phyloP scores from a whole-genome alignment of 2,797 vertebrate species.

The Hippocampus kuda region DNA sequence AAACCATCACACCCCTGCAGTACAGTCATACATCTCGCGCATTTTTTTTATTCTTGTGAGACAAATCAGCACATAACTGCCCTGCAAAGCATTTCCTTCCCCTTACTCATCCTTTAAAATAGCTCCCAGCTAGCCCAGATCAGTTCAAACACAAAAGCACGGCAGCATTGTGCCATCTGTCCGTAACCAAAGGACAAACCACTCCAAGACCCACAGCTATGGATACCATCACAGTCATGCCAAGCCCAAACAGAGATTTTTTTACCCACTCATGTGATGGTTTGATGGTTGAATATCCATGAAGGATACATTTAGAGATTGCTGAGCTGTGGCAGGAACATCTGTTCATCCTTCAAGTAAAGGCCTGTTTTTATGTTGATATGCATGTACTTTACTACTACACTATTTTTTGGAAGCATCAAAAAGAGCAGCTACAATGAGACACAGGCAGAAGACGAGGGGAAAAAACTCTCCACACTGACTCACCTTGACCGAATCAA shows the following conservation, averaged over 20 bases:
- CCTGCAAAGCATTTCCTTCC: conserved; percentile 71
- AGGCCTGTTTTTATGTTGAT: conserved; percentile 31
- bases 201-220: conserved; percentile 35
- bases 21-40: not conserved
- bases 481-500: conserved; percentile 23
- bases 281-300: conserved; percentile 16
- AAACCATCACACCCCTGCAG: not conserved
- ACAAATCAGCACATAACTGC: conserved; percentile 42
- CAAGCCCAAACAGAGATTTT: conserved; percentile 16
- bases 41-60: conserved; percentile 27
- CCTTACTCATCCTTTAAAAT: conserved; percentile 67
- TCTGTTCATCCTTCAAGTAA: conserved; percentile 31
- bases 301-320: conserved; percentile 15
- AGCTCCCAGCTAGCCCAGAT: conserved; percentile 53
- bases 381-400: conserved; percentile 24
- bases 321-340: conserved; percentile 29
- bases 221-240: conserved; percentile 20
- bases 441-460: conserved; percentile 2
- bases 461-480: not conserved
- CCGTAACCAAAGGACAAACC: conserved; percentile 51
- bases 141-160: conserved; percentile 56
- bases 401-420: conserved; percentile 7
- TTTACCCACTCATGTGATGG: conserved; percentile 4
- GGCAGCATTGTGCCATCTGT: conserved; percentile 53
- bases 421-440: conserved; percentile 18